Evolutionary conservation across 2,113 vertebrate genomes (phyloP).

Genomic region (Macquaria australasica): DNA sequence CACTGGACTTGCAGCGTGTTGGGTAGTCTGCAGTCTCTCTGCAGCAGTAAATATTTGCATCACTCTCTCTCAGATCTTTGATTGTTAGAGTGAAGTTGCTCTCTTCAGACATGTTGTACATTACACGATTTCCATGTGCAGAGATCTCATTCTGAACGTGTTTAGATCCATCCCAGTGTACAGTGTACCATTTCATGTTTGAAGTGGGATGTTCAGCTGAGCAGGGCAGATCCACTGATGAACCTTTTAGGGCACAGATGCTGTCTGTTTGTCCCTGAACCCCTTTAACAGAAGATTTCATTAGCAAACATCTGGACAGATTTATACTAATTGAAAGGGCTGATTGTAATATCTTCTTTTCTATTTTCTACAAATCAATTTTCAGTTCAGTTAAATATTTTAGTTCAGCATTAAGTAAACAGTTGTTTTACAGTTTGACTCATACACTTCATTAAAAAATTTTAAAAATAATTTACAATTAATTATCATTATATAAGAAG

Average conservation of each 20-base stretch:
- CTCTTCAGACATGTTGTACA: not conserved
- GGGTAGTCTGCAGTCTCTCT: not conserved
- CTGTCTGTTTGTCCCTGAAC: not conserved
- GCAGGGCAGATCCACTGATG: slow-evolving; percentile 42
- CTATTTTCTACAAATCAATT: too few species aligned
- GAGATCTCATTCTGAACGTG: not conserved
- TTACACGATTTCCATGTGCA: not conserved
- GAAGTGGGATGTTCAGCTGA: not conserved
- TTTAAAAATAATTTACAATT: too few species aligned
- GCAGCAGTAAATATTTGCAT: not conserved
- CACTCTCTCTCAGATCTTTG: slow-evolving; percentile 12
- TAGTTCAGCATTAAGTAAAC: too few species aligned
- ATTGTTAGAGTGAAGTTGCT: slow-evolving; percentile 11
- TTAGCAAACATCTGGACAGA: not conserved
- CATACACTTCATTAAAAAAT: too few species aligned
- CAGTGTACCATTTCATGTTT: slow-evolving; percentile 8
- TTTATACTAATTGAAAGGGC: not conserved
- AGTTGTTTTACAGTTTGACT: too few species aligned
- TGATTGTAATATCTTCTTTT: too few species aligned
- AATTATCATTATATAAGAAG: not conserved
- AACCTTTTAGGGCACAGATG: slow-evolving; percentile 46
- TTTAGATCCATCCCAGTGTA: rapidly evolving
- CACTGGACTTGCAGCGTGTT: not conserved
- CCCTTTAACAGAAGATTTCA: slow-evolving; percentile 21
- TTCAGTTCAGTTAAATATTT: too few species aligned